phyloP scores from a whole-genome alignment of 2,888 invertebrate species.

The Tolmerus cingulatus region DNA sequence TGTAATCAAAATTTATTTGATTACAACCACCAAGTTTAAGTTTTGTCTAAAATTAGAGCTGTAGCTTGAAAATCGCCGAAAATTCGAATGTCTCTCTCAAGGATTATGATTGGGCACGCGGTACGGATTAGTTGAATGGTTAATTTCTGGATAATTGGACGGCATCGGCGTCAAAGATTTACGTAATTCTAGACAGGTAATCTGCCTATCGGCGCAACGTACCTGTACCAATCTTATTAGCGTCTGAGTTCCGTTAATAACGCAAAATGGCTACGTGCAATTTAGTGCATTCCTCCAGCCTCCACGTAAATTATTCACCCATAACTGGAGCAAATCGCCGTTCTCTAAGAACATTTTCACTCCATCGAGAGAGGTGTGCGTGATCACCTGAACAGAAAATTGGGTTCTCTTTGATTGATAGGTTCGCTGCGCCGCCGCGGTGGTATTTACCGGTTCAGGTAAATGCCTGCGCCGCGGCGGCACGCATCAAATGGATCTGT shows the following conservation, averaged over 20 bases:
- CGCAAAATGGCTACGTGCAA: constrained; percentile 3
- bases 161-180: background rate
- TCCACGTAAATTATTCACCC: constrained; percentile 9
- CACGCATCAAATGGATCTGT: constrained; percentile 18
- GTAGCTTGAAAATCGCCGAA: background rate
- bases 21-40: background rate
- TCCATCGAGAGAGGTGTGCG: background rate
- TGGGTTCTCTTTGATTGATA: constrained; percentile 29
- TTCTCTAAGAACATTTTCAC: constrained; percentile 14
- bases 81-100: background rate
- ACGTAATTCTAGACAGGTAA: background rate
- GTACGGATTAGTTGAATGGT: background rate
- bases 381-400: constrained; percentile 25
- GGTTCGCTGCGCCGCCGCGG: background rate
- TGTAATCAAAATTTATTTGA: background rate
- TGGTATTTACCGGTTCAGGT: background rate
- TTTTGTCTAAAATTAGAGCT: background rate
- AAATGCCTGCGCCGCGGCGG: background rate
- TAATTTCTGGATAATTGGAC: constrained; percentile 3
- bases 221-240: background rate
- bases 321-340: constrained; percentile 16
- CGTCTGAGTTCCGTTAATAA: constrained; percentile 10
- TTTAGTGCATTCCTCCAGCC: constrained; percentile 22
- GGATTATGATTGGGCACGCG: background rate
- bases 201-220: background rate